These are phyloP conservation scores for Drosophila lutescens DNA, from an alignment of 2,888 invertebrate species.

Conservation along the genomic window DNA sequence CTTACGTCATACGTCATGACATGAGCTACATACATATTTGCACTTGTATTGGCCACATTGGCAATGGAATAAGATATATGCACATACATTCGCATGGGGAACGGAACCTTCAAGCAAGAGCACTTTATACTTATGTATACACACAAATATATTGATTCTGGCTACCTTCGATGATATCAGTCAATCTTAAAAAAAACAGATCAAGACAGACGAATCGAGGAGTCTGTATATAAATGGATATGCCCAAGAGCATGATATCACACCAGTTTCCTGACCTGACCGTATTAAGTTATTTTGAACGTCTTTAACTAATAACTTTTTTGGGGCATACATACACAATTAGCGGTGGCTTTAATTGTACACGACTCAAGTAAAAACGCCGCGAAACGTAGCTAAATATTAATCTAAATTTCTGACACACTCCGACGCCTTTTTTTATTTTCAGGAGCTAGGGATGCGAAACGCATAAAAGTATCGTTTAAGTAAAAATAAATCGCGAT, in stretches of 20 bases:
- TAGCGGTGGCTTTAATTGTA: conserved; percentile 3
- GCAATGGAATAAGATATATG: conserved; percentile 15
- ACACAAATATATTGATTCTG: conserved; percentile 22
- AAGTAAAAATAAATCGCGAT: too few relatives aligned
- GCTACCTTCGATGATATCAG: not conserved
- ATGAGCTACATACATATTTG: conserved; percentile 11
- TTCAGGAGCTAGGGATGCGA: not conserved
- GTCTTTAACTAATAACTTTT: not conserved
- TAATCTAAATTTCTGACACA: conserved; percentile 6
- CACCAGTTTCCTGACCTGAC: not conserved
- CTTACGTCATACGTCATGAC: conserved; percentile 30
- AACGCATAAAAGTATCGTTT: too few relatives aligned
- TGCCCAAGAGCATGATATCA: not conserved
- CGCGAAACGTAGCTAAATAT: conserved; percentile 22
- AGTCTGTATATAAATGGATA: not conserved
- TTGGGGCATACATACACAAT: conserved; percentile 29
- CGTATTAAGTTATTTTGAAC: not conserved
- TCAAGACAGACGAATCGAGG: not conserved
- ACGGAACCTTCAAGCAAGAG: conserved; percentile 14
- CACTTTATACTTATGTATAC: conserved; percentile 22
- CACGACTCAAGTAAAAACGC: conserved; percentile 27
- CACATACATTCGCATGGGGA: not conserved
- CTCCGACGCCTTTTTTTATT: conserved; percentile 5
- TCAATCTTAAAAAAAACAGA: too few relatives aligned
- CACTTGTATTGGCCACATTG: conserved; percentile 18